Evolutionary conservation across 2,797 vertebrate species (phyloP), one percentile per base, ranked within the genome.

Genomic region (Synanceia verrucosa): DNA sequence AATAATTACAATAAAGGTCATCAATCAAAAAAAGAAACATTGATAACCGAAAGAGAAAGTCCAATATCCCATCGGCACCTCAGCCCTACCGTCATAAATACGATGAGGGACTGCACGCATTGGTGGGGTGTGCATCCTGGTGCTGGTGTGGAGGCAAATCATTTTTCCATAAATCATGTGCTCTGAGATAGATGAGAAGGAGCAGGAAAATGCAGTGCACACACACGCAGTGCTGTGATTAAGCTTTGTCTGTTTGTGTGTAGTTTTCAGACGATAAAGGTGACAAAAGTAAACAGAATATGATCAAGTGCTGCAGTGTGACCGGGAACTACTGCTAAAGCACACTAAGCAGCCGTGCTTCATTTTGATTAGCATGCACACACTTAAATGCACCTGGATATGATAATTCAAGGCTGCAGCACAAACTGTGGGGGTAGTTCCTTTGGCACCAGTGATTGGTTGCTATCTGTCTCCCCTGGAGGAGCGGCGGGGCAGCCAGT

Each of bases 1-100:
- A 93, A 94, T 94, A 94, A 94, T 94, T 94, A 94, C 93, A 93
- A 88, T 87, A 92, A 90, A 92, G 91, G 89, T 92, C 91, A 94
- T 94, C 93, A 93, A 93, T 94, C 93, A 94, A 92, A 90, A n/a
- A 87, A 58, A 16, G 88, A 92, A 93, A 93, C 91, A 93, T 93
- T 93, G 94, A 94, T 93, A 94, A 92, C 85, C 70, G 91, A 86
- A n/a, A 85, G 81, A 84, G 81, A 88, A 91, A 92, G 91, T 92
- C 88, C 92, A 91, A 93, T 93, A 92, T 92, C 73, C 84, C 76
- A 50, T 81, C 73, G 81, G 85, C 83, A 47, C 76, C 24, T 70
- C 3, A 9, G 46, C 43, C 3, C 48, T 3, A 59, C 84, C 81
- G 84, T 89, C 90, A 91, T 88, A 92, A 92, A 91, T 76, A 79